These are phyloP conservation scores for Brachylomia viminalis DNA, from an alignment of 2,888 invertebrate genomes.

Conservation along the genomic window DNA sequence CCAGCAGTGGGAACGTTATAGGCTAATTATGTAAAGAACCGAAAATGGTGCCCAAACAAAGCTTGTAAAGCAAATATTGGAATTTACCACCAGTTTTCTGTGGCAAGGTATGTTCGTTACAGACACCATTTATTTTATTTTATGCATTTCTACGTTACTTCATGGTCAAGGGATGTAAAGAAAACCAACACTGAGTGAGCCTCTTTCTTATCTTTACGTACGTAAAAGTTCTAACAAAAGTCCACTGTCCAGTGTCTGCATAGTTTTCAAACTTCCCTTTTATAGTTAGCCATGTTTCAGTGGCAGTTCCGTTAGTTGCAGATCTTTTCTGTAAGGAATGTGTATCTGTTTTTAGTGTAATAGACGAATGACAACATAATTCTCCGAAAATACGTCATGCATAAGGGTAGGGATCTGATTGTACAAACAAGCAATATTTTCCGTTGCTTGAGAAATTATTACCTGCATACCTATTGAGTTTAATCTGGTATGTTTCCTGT, in stretches of 20 bases:
- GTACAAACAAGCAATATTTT: too few relatives aligned
- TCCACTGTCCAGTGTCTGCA: slow-evolving; percentile 37
- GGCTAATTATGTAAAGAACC: too few relatives aligned
- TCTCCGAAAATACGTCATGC: background rate
- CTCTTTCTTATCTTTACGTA: background rate
- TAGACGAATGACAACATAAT: background rate
- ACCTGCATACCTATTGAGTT: background rate
- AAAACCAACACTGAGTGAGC: slow-evolving; percentile 11
- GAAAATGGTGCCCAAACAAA: too few relatives aligned
- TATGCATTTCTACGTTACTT: background rate
- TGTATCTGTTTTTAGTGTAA: background rate
- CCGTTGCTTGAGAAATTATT: background rate
- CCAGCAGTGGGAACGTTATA: too few relatives aligned
- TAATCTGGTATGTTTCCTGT: background rate
- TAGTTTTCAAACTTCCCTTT: slow-evolving; percentile 36
- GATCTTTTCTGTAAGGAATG: background rate
- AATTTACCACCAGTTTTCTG: background rate
- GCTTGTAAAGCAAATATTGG: too few relatives aligned
- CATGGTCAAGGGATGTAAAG: slow-evolving; percentile 10
- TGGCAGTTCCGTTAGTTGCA: background rate
- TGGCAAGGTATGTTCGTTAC: background rate
- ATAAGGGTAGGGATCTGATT: too few relatives aligned
- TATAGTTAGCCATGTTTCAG: slow-evolving; percentile 17
- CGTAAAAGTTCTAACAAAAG: slow-evolving; percentile 41
- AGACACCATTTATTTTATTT: background rate